Evolutionary conservation across 2,797 vertebrate species (phyloP).

Genomic region (Tauraco hartlaubi): DNA sequence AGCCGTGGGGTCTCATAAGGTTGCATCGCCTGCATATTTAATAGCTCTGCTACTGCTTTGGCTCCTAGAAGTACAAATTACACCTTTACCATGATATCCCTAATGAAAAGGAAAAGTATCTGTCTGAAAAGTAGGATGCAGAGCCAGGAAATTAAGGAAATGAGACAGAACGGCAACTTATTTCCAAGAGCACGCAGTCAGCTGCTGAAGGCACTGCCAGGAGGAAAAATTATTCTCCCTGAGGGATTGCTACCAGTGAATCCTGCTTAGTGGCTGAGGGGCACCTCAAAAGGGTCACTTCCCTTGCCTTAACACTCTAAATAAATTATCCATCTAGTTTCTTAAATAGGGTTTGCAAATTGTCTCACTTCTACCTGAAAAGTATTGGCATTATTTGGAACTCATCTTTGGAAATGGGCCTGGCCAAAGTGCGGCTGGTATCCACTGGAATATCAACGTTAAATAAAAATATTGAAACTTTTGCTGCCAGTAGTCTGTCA

Average conservation of each 20-base stretch:
- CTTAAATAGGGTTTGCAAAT: background rate
- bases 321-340: background rate
- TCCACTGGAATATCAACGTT: background rate
- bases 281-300: background rate
- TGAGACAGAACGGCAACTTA: slow-evolving; percentile 1
- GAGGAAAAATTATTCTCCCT: background rate
- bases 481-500: background rate
- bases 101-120: slow-evolving; percentile 18
- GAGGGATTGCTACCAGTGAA: background rate
- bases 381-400: background rate
- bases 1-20: background rate
- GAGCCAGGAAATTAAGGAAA: slow-evolving; percentile 55
- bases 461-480: background rate
- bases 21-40: background rate
- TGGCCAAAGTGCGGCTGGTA: background rate
- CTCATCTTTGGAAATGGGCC: background rate
- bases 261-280: background rate
- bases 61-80: background rate
- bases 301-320: background rate
- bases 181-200: slow-evolving; percentile 2
- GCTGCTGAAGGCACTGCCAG: background rate
- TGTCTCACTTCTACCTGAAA: background rate
- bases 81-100: background rate
- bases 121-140: slow-evolving; percentile 16
- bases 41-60: background rate